phyloP scores from a whole-genome alignment of 2,113 vertebrate genomes.

The Merops nubicus region DNA sequence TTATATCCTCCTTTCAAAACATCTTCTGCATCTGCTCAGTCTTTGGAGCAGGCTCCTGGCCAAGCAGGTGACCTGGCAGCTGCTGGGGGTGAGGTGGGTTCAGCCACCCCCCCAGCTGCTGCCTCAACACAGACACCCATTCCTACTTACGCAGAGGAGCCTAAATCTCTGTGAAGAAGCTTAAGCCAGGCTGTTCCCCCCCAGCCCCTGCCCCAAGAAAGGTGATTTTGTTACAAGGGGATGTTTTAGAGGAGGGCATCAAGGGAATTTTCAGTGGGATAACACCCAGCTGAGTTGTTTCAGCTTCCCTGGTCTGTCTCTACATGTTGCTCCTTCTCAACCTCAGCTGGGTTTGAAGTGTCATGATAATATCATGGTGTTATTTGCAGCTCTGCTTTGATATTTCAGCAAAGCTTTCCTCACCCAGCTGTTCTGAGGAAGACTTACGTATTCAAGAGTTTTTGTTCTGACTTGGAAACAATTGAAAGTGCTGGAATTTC shows the following conservation, averaged over 20 bases:
- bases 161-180: not conserved
- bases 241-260: conserved; percentile 7
- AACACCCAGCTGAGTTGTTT: not conserved
- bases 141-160: not conserved
- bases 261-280: conserved; percentile 31
- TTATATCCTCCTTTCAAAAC: not conserved
- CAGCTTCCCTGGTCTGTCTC: conserved; percentile 39
- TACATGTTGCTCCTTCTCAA: conserved; percentile 28
- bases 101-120: not conserved
- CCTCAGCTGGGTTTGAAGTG: conserved; percentile 31
- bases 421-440: conserved; percentile 20
- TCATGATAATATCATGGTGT: conserved; percentile 20
- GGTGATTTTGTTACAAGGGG: not conserved
- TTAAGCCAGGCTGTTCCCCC: not conserved
- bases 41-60: not conserved
- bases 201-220: no score
- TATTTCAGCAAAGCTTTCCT: conserved; percentile 41
- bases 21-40: not conserved
- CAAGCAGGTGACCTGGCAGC: accelerated
- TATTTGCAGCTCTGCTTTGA: conserved; percentile 19
- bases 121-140: no score
- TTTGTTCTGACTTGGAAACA: conserved; percentile 63
- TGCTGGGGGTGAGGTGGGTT: not conserved
- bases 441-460: not conserved
- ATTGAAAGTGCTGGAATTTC: conserved; percentile 69